A percentile compares a stretch with the other conserved stretches of the same genome.
Conservation (phyloP, 2,888 invertebrate genomes). For the Drosophila nr. perissopoda region DNA sequence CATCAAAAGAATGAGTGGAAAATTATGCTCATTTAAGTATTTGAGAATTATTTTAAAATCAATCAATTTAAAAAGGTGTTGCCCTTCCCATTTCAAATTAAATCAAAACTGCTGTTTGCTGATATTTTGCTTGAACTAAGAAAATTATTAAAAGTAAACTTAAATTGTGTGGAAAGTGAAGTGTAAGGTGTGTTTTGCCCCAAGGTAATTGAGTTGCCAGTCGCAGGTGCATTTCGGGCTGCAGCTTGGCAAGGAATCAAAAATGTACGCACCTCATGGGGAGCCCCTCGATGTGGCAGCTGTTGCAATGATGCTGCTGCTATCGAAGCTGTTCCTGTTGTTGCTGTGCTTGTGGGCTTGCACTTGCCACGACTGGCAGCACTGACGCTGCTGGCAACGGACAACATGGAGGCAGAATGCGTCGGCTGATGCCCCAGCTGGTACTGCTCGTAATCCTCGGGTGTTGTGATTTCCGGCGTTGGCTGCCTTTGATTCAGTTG, state of each 20-base stretch:
- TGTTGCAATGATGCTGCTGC: constrained; percentile 39
- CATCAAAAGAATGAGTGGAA: neutral
- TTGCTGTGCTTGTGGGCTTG: constrained; percentile 47
- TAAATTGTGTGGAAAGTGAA: constrained; percentile 1
- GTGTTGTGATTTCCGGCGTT: constrained; percentile 72
- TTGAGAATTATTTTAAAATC: neutral
- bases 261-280: constrained; percentile 72
- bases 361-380: constrained; percentile 68
- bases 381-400: constrained; percentile 73
- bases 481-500: constrained; percentile 57
- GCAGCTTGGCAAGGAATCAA: neutral
- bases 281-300: constrained; percentile 47
- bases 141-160: neutral
- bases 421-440: constrained; percentile 74
- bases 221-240: neutral
- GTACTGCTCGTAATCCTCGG: constrained; percentile 78
- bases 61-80: neutral
- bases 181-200: constrained; percentile 2
- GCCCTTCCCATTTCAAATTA: neutral
- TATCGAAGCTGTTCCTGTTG: constrained; percentile 29
- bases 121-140: neutral
- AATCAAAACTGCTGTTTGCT: neutral
- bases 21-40: too few relatives aligned
- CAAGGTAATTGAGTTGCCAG: constrained; percentile 6
- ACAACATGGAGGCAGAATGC: constrained; percentile 73